phyloP scores from a whole-genome alignment of 2,888 invertebrate genomes.

The Hirtodrosophila cameraria region DNA sequence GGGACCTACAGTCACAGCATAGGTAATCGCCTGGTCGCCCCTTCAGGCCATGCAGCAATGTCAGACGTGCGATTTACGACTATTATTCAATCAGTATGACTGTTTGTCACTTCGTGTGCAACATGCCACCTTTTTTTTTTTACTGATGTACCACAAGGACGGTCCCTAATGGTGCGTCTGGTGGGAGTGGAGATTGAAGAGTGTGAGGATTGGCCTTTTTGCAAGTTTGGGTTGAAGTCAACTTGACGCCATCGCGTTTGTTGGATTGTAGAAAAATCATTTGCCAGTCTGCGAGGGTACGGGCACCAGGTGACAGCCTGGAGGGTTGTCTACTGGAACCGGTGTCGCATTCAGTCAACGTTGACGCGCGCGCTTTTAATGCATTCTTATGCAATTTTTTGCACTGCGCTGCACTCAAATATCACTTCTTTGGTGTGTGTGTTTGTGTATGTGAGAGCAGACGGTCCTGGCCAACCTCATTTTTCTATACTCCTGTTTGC shows the following conservation, averaged over 20 bases:
- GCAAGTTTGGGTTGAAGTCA: constrained; percentile 58
- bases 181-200: neutral
- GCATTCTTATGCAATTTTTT: constrained; percentile 79
- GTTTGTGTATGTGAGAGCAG: constrained; percentile 2
- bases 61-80: constrained; percentile 80
- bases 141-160: constrained; percentile 7
- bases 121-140: constrained; percentile 30
- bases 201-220: constrained; percentile 32
- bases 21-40: neutral
- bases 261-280: constrained; percentile 67
- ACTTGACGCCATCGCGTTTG: constrained; percentile 79
- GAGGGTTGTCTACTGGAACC: constrained; percentile 6
- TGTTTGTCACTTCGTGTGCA: constrained; percentile 79
- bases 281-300: constrained; percentile 23
- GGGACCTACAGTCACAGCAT: neutral
- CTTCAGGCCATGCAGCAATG: constrained; percentile 54
- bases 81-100: constrained; percentile 79
- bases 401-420: constrained; percentile 71
- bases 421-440: constrained; percentile 53
- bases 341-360: constrained; percentile 72
- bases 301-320: neutral
- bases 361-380: constrained; percentile 78
- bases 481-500: constrained; percentile 39
- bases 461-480: constrained; percentile 42
- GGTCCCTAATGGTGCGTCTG: constrained; percentile 1